These are phyloP conservation scores for Oryzias melastigma DNA, from an alignment of 2,113 vertebrate genomes.

Conservation along the genomic window DNA sequence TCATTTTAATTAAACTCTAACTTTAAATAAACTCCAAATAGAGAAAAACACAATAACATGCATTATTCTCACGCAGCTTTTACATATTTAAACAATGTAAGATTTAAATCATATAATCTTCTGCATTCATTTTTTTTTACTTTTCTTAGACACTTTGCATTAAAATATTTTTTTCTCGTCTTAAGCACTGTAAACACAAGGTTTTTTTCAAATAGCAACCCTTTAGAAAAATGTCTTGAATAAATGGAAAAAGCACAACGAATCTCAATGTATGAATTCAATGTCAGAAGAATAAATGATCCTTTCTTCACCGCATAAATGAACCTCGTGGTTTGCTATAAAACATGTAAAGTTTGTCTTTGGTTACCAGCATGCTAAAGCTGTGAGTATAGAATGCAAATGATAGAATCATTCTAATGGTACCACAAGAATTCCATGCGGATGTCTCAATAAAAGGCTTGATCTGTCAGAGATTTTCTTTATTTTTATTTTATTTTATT, in stretches of 20 bases:
- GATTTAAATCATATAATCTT: background rate
- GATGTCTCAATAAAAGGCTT: constrained; percentile 9
- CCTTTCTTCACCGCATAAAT: too few species aligned
- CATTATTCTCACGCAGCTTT: background rate
- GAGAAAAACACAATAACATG: background rate
- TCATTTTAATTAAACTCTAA: background rate
- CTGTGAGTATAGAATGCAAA: background rate
- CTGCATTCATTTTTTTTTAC: background rate
- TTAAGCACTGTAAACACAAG: too few species aligned
- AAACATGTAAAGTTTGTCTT: background rate
- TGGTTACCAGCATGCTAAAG: background rate
- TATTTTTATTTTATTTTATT: too few species aligned
- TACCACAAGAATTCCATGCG: background rate
- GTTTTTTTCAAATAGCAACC: too few species aligned
- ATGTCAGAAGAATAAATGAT: too few species aligned
- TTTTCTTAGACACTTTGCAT: too few species aligned
- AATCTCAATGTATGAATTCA: too few species aligned
- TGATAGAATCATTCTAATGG: background rate
- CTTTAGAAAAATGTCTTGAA: too few species aligned
- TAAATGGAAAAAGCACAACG: too few species aligned
- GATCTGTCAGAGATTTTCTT: constrained; percentile 12
- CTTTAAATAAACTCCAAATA: constrained; percentile 8
- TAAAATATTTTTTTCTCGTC: too few species aligned
- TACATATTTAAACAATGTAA: background rate
- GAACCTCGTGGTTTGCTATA: constrained; percentile 2